These are phyloP conservation scores for Latheticus oryzae DNA, from an alignment of 2,888 invertebrate genomes.

Conservation along the genomic window DNA sequence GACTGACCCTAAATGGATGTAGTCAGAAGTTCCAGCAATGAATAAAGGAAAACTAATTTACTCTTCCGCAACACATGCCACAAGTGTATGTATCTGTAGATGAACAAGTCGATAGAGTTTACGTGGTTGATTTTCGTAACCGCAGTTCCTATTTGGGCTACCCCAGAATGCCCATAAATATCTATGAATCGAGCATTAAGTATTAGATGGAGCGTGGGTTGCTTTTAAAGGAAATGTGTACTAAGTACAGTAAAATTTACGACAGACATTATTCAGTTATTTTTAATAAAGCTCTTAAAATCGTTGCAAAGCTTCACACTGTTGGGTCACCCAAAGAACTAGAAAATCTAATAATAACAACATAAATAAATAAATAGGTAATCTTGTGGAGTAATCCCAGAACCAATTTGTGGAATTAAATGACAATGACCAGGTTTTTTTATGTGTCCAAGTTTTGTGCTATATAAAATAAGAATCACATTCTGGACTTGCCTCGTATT, in stretches of 20 bases:
- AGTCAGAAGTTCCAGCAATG: constrained; percentile 25
- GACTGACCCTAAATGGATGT: constrained; percentile 26
- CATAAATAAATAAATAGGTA: constrained; percentile 41
- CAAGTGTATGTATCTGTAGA: constrained; percentile 22
- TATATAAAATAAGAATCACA: constrained; percentile 12
- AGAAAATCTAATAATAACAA: constrained; percentile 38
- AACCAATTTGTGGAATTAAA: constrained; percentile 42
- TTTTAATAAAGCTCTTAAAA: constrained; percentile 42
- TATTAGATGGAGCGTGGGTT: constrained; percentile 34
- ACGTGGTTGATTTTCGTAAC: constrained; percentile 25
- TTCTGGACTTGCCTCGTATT: constrained; percentile 13
- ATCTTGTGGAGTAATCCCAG: constrained; percentile 42
- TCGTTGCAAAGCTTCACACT: constrained; percentile 26
- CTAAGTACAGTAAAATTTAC: constrained; percentile 42
- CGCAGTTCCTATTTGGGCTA: constrained; percentile 16
- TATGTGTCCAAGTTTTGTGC: constrained; percentile 29
- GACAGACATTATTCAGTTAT: constrained; percentile 41
- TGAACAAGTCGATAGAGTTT: constrained; percentile 31
- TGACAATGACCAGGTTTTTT: constrained; percentile 38
- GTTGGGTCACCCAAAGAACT: constrained; percentile 13
- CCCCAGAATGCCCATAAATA: constrained; percentile 40
- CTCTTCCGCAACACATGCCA: constrained; percentile 30
- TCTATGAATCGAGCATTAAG: constrained; percentile 41
- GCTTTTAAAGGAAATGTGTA: constrained; percentile 43
- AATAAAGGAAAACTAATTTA: constrained; percentile 39